Conservation (phyloP, 1,140 invertebrate genomes). For the Hycleus cichorii region DNA sequence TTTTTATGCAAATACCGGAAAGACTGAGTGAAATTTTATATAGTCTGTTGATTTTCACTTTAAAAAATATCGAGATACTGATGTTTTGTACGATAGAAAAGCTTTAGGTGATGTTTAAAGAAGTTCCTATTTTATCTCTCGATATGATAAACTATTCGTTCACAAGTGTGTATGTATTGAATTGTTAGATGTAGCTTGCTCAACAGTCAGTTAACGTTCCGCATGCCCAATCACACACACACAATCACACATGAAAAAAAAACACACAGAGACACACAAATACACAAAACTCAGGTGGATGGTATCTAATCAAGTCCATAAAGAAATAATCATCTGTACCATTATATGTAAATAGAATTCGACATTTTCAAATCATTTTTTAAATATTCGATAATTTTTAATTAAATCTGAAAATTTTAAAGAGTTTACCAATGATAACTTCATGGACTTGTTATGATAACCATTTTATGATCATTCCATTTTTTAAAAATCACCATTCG, state of each 20-base stretch:
- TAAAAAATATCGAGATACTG: constrained; percentile 37
- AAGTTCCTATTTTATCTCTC: constrained; percentile 45
- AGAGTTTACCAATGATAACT: too few relatives aligned
- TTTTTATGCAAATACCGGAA: constrained; percentile 44
- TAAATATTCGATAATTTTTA: too few relatives aligned
- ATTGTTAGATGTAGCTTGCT: constrained; percentile 43
- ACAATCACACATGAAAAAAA: too few relatives aligned
- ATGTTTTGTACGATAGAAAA: constrained; percentile 41
- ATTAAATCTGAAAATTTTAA: too few relatives aligned
- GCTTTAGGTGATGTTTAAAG: constrained; percentile 43
- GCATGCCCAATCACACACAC: constrained; percentile 29
- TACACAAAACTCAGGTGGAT: constrained; percentile 36
- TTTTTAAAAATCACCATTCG: too few relatives aligned
- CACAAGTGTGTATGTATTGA: constrained; percentile 39
- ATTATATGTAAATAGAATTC: too few relatives aligned
- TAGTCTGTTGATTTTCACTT: constrained; percentile 43
- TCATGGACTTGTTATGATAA: too few relatives aligned
- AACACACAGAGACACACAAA: too few relatives aligned
- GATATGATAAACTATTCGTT: constrained; percentile 38
- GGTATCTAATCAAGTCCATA: background rate
- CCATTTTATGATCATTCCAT: too few relatives aligned
- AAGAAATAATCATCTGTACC: too few relatives aligned
- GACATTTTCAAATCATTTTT: too few relatives aligned
- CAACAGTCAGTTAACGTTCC: constrained; percentile 38
- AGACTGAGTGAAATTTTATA: constrained; percentile 44